Evolutionary conservation across 2,797 vertebrate species (phyloP), one percentile per base, ranked within the genome.

Genomic region (Orestias chungarensis): DNA sequence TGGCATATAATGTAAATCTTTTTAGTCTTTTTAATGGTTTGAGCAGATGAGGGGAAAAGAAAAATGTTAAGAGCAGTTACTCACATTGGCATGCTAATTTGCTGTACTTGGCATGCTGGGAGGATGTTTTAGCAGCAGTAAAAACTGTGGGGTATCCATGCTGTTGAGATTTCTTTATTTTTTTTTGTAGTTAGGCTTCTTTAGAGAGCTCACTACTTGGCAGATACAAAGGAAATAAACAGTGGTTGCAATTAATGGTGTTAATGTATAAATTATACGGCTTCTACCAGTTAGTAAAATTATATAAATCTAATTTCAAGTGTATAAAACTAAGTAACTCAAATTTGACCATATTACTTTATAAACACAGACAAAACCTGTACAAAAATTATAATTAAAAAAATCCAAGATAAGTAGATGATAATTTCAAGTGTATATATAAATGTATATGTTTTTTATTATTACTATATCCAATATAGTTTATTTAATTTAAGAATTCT

Each of bases 81-180:
- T 82, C 78, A n/a, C 83, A 71, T 64, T 86, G 80, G 76, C 80
- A 80, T 81, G 82, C 78, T 84, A 89, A 89, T 87, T 85, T 74
- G 76, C 74, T 69, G 74, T 66, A 75, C 67, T 81, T 71, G 79
- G 74, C 80, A 75, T 81, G 82, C 80, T 88, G 78, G 86, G 80
- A 70, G 83, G 70, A 83, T 89, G 76, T 87, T 89, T 87, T 73
- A 80, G 74, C 76, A 70, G 74, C 77, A 75, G 74, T 66, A 76
- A 79, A 76, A 87, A 82, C 83, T 79, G 81, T 67, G 9, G 70
- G 64, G 81, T 68, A 64, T 49, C 62, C 80, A 54, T 62, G 43
- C 78, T 81, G 74, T 55, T 75, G 68, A 68, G 70, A 44, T 85
- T 80, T 86, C 70, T n/a, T n/a, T n/a, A n/a, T n/a, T n/a, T n/a